phyloP scores from a whole-genome alignment of 2,113 vertebrate genomes.

The Ochotona curzoniae region DNA sequence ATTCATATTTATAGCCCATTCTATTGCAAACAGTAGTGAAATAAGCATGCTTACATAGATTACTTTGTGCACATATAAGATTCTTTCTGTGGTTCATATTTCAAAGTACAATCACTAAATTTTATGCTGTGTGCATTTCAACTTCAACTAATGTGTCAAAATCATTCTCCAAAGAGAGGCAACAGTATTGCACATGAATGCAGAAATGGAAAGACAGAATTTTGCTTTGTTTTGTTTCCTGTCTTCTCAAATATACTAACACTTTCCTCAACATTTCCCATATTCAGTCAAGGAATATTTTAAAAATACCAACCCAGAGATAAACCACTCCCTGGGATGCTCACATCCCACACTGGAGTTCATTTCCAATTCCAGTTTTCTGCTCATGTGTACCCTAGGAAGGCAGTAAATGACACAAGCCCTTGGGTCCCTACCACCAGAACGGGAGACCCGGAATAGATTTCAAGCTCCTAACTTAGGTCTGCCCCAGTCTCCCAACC shows the following conservation, averaged over 20 bases:
- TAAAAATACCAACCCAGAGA: too few species aligned
- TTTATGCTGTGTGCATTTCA: slow-evolving; percentile 7
- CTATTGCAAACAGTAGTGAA: background rate
- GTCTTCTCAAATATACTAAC: background rate
- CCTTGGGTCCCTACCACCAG: too few species aligned
- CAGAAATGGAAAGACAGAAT: background rate
- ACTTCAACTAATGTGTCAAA: slow-evolving; percentile 20
- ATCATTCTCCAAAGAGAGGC: slow-evolving; percentile 35
- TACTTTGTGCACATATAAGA: background rate
- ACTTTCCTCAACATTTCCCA: background rate
- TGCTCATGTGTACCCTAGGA: too few species aligned
- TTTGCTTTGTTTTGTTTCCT: background rate
- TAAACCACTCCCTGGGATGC: too few species aligned
- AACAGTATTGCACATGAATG: background rate
- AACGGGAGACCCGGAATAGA: too few species aligned
- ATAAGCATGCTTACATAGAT: slow-evolving; percentile 19
- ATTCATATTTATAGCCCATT: slow-evolving; percentile 22
- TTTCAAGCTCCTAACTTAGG: too few species aligned
- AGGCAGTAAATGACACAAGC: too few species aligned
- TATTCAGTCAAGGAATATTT: background rate
- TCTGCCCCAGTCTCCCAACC: too few species aligned
- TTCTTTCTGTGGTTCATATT: background rate
- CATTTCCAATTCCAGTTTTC: too few species aligned
- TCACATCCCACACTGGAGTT: too few species aligned
- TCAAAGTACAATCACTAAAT: slow-evolving; percentile 48